phyloP scores from a whole-genome alignment of 2,888 invertebrate genomes.

The Coelopa pilipes region DNA sequence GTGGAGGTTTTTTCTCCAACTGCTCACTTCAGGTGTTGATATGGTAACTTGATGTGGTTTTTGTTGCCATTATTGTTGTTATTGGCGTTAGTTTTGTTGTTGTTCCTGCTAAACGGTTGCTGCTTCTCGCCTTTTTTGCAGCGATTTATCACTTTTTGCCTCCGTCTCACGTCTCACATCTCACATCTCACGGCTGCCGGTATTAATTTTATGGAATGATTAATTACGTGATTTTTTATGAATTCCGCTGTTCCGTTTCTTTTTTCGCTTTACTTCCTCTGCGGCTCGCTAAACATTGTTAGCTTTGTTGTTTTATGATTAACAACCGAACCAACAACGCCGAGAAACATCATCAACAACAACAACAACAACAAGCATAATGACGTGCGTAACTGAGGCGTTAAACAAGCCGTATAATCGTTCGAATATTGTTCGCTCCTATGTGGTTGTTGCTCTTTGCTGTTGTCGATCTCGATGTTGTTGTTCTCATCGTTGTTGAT shows the following conservation, averaged over 20 bases:
- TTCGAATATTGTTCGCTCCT: constrained; percentile 3
- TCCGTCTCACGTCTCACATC: background rate
- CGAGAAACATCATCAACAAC: background rate
- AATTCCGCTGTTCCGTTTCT: constrained; percentile 29
- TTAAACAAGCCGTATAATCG: constrained; percentile 49
- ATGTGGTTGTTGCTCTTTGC: constrained; percentile 30
- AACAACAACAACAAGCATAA: constrained; percentile 36
- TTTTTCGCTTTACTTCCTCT: background rate
- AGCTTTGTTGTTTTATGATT: background rate
- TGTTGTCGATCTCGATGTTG: constrained; percentile 7
- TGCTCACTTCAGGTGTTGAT: constrained; percentile 16
- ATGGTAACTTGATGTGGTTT: constrained; percentile 6
- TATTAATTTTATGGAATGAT: constrained; percentile 25
- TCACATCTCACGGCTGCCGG: background rate
- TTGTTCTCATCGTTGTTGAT: constrained; percentile 9
- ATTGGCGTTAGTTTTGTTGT: background rate
- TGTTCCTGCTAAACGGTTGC: background rate
- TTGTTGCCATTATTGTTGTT: background rate
- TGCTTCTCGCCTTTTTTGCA: constrained; percentile 3
- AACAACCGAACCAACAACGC: background rate
- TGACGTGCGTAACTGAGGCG: constrained; percentile 61
- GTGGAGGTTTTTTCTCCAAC: background rate
- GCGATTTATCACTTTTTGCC: constrained; percentile 22
- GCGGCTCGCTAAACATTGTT: background rate
- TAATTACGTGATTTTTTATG: constrained; percentile 27